Evolutionary conservation across 2,113 vertebrate genomes (phyloP), one percentile per base, ranked within the genome.

Genomic region (Polyodon spathula): DNA sequence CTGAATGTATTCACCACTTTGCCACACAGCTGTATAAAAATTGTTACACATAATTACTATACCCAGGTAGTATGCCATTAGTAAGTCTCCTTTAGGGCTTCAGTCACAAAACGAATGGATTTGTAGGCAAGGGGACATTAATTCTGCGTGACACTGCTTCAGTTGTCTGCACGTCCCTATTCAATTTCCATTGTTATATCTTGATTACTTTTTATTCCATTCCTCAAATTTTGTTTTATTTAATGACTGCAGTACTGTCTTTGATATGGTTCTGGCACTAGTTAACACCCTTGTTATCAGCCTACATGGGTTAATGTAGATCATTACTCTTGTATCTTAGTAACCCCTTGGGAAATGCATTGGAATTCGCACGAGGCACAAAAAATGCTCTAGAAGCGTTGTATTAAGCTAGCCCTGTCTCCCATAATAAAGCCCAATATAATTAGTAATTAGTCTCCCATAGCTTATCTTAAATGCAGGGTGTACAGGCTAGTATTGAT

Each of bases 261-360:
- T 43, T 69, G 63, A 76, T 81, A 68, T 38, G 0, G 74, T 78
- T 74, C 68, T 66, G 63, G 66, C 56, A 65, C 64, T 78, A 84
- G 84, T 81, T 82, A 78, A 77, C 80, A 67, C 73, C 42, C 58
- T 80, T 78, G 70, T 78, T 81, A 74, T 73, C 38, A 0, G 60
- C 70, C 38, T 66, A 64, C 16, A 70, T 70, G 63, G 56, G 53
- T 78, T 79, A 79, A 78, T 76, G 72, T 67, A 66, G 63, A 64
- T 72, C 64, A 70, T 75, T 76, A 73, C 70, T 76, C 66, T 63
- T 71, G 55, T 62, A 68, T 72, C 69, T 78, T 64, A 59, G 65
- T 68, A 67, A 73, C 68, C 46, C 58, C 65, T 60, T 6, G 62
- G 79, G 67, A 72, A 76, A 58, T 67, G 52, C 9, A 61, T 72